phyloP scores from a whole-genome alignment of 2,888 invertebrate genomes.

The Mesopsocus fuscifrons region DNA sequence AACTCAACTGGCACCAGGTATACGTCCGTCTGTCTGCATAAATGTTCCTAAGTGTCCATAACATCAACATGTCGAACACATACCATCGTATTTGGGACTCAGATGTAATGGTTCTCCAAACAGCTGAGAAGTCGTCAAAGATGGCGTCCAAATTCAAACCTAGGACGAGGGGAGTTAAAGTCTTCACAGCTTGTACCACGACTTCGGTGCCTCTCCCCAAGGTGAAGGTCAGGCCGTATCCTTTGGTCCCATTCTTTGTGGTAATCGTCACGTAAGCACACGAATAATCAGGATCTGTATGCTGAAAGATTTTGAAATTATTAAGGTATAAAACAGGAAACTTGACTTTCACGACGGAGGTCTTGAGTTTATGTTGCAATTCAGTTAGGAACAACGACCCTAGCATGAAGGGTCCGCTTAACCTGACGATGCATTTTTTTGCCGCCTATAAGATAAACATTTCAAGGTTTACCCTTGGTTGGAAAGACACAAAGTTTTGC shows the following conservation, averaged over 20 bases:
- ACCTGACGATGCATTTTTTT: too few relatives aligned
- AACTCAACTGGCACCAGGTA: too few relatives aligned
- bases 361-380: too few relatives aligned
- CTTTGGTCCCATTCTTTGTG: slow-evolving; percentile 41
- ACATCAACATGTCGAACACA: too few relatives aligned
- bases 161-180: slow-evolving; percentile 48
- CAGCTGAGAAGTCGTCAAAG: slow-evolving; percentile 52
- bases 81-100: slow-evolving; percentile 80
- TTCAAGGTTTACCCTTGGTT: too few relatives aligned
- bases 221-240: slow-evolving; percentile 75
- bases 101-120: slow-evolving; percentile 66
- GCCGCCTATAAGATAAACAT: too few relatives aligned
- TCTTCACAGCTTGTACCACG: slow-evolving; percentile 53
- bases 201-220: slow-evolving; percentile 77
- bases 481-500: too few relatives aligned
- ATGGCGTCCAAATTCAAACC: slow-evolving; percentile 49
- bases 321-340: slow-evolving; percentile 10
- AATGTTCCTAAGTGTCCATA: too few relatives aligned
- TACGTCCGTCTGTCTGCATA: too few relatives aligned
- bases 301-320: slow-evolving; percentile 29
- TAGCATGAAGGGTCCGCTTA: too few relatives aligned
- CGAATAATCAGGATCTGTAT: slow-evolving; percentile 77
- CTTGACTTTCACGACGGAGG: too few relatives aligned
- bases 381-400: slow-evolving; percentile 13
- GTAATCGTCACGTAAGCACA: slow-evolving; percentile 74